Percentiles rank a stretch among this genome's conserved stretches.
Conservation (phyloP, 1,140 invertebrate genomes). For the Drosophila rufa region DNA sequence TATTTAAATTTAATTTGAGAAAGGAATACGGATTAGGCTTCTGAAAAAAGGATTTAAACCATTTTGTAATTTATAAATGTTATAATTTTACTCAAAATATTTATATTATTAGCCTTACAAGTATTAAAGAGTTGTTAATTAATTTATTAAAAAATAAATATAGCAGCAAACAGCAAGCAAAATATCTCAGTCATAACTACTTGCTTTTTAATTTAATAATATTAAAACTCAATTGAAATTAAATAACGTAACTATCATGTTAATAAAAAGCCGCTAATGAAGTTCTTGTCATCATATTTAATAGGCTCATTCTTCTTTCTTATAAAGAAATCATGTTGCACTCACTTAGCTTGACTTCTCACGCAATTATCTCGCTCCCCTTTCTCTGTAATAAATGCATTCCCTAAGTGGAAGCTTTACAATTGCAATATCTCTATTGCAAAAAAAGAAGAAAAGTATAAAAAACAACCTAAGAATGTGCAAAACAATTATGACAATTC, state of each 20-base stretch:
- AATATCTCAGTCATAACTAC: neutral
- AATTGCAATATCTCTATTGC: constrained; percentile 67
- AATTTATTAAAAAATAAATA: neutral
- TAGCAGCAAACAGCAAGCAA: too few relatives aligned
- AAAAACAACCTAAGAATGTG: constrained; percentile 34
- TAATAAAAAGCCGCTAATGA: constrained; percentile 4
- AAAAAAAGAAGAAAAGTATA: constrained; percentile 12
- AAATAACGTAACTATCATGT: neutral
- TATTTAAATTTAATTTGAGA: constrained; percentile 7
- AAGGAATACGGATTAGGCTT: neutral
- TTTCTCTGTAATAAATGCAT: constrained; percentile 30
- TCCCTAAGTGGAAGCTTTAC: constrained; percentile 32
- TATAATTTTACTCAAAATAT: neutral
- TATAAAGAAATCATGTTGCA: constrained; percentile 46
- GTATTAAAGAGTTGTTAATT: neutral
- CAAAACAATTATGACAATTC: constrained; percentile 76
- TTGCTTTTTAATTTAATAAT: constrained; percentile 1
- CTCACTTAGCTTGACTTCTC: constrained; percentile 28
- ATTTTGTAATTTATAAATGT: neutral
- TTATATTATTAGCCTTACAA: neutral
- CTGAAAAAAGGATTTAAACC: too few relatives aligned
- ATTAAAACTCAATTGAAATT: neutral
- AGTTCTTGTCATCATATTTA: constrained; percentile 8
- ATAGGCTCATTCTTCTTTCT: constrained; percentile 1
- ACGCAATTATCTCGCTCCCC: constrained; percentile 40